Evolutionary conservation across 64 coral and sea anemone species (phyloP).

Genomic region (Platygyra sinensis): DNA sequence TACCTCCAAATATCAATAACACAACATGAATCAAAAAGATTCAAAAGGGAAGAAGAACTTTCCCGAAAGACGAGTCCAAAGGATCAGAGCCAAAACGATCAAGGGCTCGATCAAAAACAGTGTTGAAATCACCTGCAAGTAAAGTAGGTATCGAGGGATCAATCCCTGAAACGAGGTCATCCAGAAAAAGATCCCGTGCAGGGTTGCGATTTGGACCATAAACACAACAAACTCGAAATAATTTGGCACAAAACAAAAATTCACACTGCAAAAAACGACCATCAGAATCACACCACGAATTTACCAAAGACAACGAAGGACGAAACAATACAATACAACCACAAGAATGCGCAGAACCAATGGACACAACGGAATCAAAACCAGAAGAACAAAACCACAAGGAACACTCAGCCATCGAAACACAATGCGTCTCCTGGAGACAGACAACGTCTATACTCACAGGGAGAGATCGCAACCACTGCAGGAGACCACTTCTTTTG

Average conservation of each 20-base stretch:
- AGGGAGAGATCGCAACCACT: background rate
- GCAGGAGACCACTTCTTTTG: background rate
- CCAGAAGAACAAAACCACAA: background rate
- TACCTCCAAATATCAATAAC: background rate
- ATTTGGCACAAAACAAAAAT: background rate
- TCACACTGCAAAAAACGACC: constrained; percentile 27
- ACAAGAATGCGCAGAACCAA: constrained; percentile 2
- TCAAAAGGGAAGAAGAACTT: no score
- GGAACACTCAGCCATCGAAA: background rate
- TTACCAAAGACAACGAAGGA: background rate
- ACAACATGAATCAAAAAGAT: background rate
- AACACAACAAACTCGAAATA: background rate
- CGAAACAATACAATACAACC: constrained; percentile 22
- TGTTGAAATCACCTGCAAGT: background rate
- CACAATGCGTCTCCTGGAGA: constrained; percentile 45
- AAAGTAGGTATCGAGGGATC: no score
- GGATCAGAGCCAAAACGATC: no score
- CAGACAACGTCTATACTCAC: constrained; percentile 1
- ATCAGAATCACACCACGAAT: background rate
- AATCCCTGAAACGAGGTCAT: background rate
- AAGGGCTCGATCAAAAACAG: no score
- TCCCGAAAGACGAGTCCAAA: no score
- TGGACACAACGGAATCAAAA: constrained; percentile 5
- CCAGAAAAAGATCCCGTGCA: background rate
- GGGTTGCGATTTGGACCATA: constrained; percentile 37